Conservation (phyloP, 1,140 invertebrate species). For the Caenorhabditis elegans region DNA sequence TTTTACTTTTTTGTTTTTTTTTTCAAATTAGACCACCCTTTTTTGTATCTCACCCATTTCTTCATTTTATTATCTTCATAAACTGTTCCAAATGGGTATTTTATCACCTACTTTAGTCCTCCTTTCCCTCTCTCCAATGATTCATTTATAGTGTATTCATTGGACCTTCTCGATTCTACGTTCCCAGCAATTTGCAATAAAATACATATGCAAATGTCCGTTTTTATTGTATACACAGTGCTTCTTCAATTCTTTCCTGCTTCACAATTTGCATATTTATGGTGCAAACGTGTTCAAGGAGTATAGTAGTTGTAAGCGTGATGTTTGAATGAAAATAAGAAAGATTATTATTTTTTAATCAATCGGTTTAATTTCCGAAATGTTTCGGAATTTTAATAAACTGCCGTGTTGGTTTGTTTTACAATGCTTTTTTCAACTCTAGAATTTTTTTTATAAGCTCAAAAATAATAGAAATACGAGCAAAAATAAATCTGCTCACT, state of each 20-base stretch:
- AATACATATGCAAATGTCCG: not conserved
- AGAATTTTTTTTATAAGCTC: too few species aligned
- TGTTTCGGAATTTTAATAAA: too few species aligned
- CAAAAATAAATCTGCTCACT: too few species aligned
- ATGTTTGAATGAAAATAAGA: too few species aligned
- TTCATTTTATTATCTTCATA: not conserved
- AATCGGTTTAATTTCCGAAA: too few species aligned
- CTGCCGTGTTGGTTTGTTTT: too few species aligned
- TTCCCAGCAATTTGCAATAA: not conserved
- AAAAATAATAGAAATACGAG: too few species aligned
- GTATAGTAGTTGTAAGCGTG: too few species aligned
- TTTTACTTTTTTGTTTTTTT: not conserved
- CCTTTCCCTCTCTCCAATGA: not conserved
- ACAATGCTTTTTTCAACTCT: too few species aligned
- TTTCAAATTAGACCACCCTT: too few species aligned
- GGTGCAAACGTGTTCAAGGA: not conserved
- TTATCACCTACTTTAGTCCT: not conserved
- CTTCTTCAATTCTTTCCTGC: not conserved
- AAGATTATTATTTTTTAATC: too few species aligned
- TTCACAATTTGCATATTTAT: conserved; percentile 1
- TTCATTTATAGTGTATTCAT: too few species aligned
- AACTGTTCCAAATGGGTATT: not conserved
- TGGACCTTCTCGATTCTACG: not conserved
- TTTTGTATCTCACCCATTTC: not conserved
- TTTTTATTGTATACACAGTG: not conserved